Evolutionary conservation across 2,888 invertebrate species (phyloP).

Genomic region (Pammene aurita): DNA sequence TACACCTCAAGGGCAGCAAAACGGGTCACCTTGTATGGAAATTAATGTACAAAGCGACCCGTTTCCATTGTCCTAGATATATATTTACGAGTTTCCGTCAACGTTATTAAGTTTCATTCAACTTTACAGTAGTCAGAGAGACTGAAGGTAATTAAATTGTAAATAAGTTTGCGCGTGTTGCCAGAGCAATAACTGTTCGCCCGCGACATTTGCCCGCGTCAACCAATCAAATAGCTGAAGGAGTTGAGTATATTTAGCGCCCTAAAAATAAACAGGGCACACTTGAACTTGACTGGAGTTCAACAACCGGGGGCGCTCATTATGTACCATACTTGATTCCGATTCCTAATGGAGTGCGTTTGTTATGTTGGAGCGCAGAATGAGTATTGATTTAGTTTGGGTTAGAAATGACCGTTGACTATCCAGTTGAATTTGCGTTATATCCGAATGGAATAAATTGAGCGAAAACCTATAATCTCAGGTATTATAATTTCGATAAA

Average conservation of each 20-base stretch:
- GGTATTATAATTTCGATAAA: too few relatives aligned
- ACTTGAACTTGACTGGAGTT: conserved; percentile 78
- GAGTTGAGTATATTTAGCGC: conserved; percentile 69
- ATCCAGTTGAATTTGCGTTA: neutral
- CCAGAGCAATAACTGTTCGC: conserved; percentile 19
- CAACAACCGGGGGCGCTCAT: conserved; percentile 67
- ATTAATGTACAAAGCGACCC: too few relatives aligned
- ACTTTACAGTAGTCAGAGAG: neutral
- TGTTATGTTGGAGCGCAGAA: conserved; percentile 7
- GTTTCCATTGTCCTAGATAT: too few relatives aligned
- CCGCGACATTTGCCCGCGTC: conserved; percentile 34
- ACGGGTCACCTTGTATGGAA: too few relatives aligned
- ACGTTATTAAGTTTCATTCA: too few relatives aligned
- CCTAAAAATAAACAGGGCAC: conserved; percentile 76
- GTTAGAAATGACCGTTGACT: neutral
- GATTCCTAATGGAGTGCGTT: conserved; percentile 14
- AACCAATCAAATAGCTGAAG: conserved; percentile 52
- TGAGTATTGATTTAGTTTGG: conserved; percentile 14
- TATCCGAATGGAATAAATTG: too few relatives aligned
- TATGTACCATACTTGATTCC: conserved; percentile 45
- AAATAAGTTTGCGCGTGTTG: conserved; percentile 28
- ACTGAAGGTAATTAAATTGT: conserved; percentile 12
- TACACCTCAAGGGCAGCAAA: too few relatives aligned
- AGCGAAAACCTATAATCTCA: too few relatives aligned
- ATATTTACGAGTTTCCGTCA: neutral